Conservation (phyloP, 2,888 invertebrate genomes). For the Drosophila austrosaltans region DNA sequence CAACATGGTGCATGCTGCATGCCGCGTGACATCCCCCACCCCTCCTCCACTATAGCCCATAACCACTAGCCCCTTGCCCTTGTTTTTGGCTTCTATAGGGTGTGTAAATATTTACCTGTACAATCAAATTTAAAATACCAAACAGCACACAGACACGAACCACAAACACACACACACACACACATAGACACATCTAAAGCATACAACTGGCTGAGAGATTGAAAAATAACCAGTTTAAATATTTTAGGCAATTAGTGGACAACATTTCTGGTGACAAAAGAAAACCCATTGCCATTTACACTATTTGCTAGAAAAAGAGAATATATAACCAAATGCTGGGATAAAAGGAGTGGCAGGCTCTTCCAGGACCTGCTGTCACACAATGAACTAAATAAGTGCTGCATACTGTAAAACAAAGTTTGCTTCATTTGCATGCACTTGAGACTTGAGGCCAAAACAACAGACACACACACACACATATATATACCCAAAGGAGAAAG, state of each 20-base stretch:
- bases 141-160: slow-evolving; percentile 13
- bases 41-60: not conserved
- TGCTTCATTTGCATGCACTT: slow-evolving; percentile 61
- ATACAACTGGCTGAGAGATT: slow-evolving; percentile 52
- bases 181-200: slow-evolving; percentile 11
- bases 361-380: not conserved
- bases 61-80: not conserved
- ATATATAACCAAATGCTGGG: not conserved
- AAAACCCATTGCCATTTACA: slow-evolving; percentile 14
- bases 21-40: not conserved
- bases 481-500: slow-evolving; percentile 20
- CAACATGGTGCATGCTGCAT: slow-evolving; percentile 45
- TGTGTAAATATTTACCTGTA: slow-evolving; percentile 66
- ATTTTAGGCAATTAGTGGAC: slow-evolving; percentile 74
- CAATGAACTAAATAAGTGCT: not conserved
- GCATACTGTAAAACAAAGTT: slow-evolving; percentile 41
- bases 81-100: not conserved
- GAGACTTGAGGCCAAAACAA: slow-evolving; percentile 10
- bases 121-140: slow-evolving; percentile 74
- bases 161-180: slow-evolving; percentile 26
- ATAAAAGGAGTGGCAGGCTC: not conserved
- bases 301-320: slow-evolving; percentile 4
- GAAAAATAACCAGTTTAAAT: slow-evolving; percentile 58
- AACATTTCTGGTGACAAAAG: slow-evolving; percentile 15
- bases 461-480: not conserved